Base-by-base conservation (phyloP, 1,140 invertebrate species). In the Gonioctena quinquepunctata region DNA sequence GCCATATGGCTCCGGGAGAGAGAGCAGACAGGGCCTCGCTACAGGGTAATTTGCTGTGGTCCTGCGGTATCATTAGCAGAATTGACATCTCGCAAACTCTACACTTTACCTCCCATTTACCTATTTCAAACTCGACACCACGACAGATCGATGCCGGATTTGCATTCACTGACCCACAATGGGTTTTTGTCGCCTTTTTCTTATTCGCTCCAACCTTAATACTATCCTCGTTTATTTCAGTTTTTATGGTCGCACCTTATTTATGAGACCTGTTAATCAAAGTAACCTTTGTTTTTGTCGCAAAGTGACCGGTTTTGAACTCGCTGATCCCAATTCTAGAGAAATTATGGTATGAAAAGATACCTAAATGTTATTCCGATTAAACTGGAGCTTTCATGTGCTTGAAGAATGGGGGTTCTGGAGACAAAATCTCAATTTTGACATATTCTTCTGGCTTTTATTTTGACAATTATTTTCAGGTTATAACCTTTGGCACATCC, bases 41-140 rank as follows among this genome's bases (percentile, higher is more conserved):
- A 27, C 64, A 50, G 65, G 66, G 68, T 82, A 80, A 82, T 82
- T 82, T 82, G 79, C 74, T 78, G 80, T 71, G 79, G 80, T 79
- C 78, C 74, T 77, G 77, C 68, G 72, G 77, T 79, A 81, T 83
- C 81, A 83, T 83, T 83, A 83, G 80, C 77, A 80, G 77, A 80
- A 83, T 82, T 83, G 81, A 83, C 81, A 82, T 82, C 76, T 76
- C 73, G 71, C 77, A 76, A 22, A 54, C 63, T 54, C 63, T 28
- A 28, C 59, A 33, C 28, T 63, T 28, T 48, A 63, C 63, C 50
- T 54, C 63, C 63, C 63, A 26, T 65, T 65, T 54, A 65, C 63
- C 63, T 65, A 65, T 65, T 65, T 65, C 48, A 50, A 26, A 28
- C 49, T 27, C 50, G 63, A 52, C 23, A 27, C 33, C 23, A 19